Evolutionary conservation across 64 coral and sea anemone species (phyloP), one percentile per base, ranked within the genome.

Genomic region (Platygyra sinensis): DNA sequence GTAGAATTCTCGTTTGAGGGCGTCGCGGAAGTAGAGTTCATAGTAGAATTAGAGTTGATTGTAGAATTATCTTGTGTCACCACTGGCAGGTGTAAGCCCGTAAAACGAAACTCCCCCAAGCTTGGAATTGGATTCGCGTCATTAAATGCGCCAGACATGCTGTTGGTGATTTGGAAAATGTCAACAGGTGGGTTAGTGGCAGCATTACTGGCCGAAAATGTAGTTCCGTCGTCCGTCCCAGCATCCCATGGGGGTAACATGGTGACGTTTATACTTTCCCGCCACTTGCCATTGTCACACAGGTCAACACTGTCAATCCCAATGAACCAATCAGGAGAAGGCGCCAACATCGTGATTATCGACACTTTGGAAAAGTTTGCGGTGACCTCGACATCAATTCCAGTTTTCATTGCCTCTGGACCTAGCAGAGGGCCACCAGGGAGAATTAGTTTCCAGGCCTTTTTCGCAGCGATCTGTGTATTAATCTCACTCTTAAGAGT

Each of bases 81-180:
- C 39, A 6, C 5, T 46, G 39, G 39, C 39, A 46, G 5, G 39
- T 46, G 39, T 46, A 46, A 46, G 39, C 39, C 39, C 39, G 5
- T 46, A 8, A 69, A 69, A 25, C 65, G 65, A 27, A 69, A 69
- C 10, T 69, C 65, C 25, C 65, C 65, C 65, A 69, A 27, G 65
- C 65, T 69, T 69, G 4, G 2, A 3, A 69, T 69, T 24, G 65
- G 65, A 24, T 69, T 25, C 10, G 4, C 0, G 22, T n/a, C 67
- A 27, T 87, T 72, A 29, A 87, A 72, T 15, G 65, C 67, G 25
- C 84, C 84, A 25, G 38, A 16, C 72, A 52, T 87, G 39, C 22
- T 39, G 30, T 87, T 50, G 5, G 65, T 87, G 22, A 87, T 72
- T 8, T 29, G 84, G 84, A 22, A 50, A 49, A 87, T 87, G n/a